Conservation (phyloP, 2,888 invertebrate species). For the Machimus rusticus region DNA sequence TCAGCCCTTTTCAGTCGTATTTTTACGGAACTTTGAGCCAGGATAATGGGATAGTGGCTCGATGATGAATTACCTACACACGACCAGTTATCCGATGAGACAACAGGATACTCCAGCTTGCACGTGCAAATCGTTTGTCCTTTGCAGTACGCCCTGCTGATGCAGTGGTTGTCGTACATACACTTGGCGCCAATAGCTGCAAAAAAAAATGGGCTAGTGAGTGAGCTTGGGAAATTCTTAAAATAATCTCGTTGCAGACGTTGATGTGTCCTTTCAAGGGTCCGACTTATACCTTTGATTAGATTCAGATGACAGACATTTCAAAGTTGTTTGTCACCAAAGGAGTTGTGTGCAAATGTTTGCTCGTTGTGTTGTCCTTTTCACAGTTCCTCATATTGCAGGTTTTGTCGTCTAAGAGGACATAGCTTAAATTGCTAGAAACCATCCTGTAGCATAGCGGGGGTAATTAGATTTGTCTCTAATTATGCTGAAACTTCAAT, state of each 20-base stretch:
- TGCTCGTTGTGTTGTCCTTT: neutral
- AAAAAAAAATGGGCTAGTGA: slow-evolving; percentile 22
- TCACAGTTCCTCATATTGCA: neutral
- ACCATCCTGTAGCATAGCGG: neutral
- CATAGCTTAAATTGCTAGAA: neutral
- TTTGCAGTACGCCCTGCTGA: slow-evolving; percentile 50
- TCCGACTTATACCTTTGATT: neutral
- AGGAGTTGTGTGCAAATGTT: neutral
- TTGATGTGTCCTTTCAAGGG: neutral
- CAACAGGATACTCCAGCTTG: slow-evolving; percentile 49
- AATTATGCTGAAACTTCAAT: neutral
- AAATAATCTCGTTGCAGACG: neutral
- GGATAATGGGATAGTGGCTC: slow-evolving; percentile 21
- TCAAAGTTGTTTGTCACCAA: neutral
- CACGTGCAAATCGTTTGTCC: slow-evolving; percentile 50
- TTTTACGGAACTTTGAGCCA: slow-evolving; percentile 19
- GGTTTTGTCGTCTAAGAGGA: neutral
- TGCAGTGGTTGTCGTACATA: slow-evolving; percentile 50
- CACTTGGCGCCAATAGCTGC: slow-evolving; percentile 49
- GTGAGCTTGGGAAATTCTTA: neutral
- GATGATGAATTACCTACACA: slow-evolving; percentile 50
- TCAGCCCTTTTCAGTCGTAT: slow-evolving; percentile 8
- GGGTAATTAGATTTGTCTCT: neutral
- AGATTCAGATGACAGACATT: neutral
- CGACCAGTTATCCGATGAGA: slow-evolving; percentile 49